phyloP scores from a whole-genome alignment of 2,888 invertebrate species.

The Julus scandinavius region DNA sequence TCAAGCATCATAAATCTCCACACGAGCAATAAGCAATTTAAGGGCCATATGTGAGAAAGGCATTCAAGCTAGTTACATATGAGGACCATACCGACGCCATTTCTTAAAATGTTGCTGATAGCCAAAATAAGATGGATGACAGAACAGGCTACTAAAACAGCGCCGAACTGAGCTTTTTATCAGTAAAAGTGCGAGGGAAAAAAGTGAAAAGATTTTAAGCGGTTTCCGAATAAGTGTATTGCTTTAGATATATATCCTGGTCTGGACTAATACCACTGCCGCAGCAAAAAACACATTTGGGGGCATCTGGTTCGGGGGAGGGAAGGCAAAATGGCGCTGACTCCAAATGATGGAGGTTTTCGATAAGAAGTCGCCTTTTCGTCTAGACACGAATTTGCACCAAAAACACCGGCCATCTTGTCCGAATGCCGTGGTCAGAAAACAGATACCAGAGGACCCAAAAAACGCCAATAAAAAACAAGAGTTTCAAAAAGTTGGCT shows the following conservation, averaged over 20 bases:
- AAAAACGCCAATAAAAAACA: not conserved
- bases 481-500: not conserved
- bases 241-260: conserved; percentile 21
- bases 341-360: conserved; percentile 39
- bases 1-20: too few species aligned
- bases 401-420: conserved; percentile 45
- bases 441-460: conserved; percentile 17
- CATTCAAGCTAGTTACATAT: not conserved
- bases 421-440: conserved; percentile 15
- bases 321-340: conserved; percentile 41
- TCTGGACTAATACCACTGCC: not conserved
- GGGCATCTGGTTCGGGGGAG: conserved; percentile 46
- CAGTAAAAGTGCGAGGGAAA: not conserved
- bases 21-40: not conserved
- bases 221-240: conserved; percentile 33
- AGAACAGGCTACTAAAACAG: conserved; percentile 33
- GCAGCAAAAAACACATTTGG: not conserved
- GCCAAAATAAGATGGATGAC: conserved; percentile 13
- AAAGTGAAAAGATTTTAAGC: conserved; percentile 9
- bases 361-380: conserved; percentile 48
- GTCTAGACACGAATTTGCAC: conserved; percentile 43
- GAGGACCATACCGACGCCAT: conserved; percentile 4
- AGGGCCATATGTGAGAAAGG: conserved; percentile 25
- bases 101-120: conserved; percentile 26
- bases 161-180: not conserved